Base-by-base conservation (phyloP, 2,797 vertebrate genomes). In the Trematomus bernacchii region DNA sequence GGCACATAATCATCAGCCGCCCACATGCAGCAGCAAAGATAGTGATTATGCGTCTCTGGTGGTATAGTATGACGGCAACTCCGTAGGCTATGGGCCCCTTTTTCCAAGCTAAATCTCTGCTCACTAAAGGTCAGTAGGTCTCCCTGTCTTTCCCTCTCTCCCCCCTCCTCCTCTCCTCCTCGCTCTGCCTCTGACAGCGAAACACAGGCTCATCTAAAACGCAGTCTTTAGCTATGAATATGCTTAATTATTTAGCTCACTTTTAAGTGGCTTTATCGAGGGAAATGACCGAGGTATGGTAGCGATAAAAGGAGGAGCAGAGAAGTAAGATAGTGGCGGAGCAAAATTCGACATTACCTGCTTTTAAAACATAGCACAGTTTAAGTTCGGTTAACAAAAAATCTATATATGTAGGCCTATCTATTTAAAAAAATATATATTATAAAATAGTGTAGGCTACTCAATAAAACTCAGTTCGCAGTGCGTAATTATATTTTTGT, bases 121-220 rank as follows among this genome's bases (percentile, higher is more conserved):
- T 91, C 91, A 89, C 87, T 86, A 92, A 92, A 93, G 92, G 91
- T 93, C 91, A 93, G 89, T 76, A 91, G 92, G 91, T 93, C 92
- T 87, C 85, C 60, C 79, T 73, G 84, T 83, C 84, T 83, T 58
- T 70, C 83, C 79, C 86, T 66, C 76, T 47, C 77, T 23, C 77
- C 4, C 80, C 53, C 73, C 16, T 37, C 62, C 67, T 46, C 46
- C 73, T 47, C 71, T 60, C 60, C 10, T 44, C 43, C 77, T 52
- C 76, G 19, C 79, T 64, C 71, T 83, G 71, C 81, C 77, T 85
- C 84, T 84, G 72, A 72, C 80, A 82, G 80, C 60, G 85, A 77
- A 44, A 89, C 76, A 86, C 53, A 67, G 78, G 70, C 71, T 77
- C 80, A 54, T 87, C 75, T 75, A 62, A 90, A 87, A 87, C 71